These are phyloP conservation scores for Platerodrilus igneus DNA, from an alignment of 2,888 invertebrate genomes.

Conservation along the genomic window DNA sequence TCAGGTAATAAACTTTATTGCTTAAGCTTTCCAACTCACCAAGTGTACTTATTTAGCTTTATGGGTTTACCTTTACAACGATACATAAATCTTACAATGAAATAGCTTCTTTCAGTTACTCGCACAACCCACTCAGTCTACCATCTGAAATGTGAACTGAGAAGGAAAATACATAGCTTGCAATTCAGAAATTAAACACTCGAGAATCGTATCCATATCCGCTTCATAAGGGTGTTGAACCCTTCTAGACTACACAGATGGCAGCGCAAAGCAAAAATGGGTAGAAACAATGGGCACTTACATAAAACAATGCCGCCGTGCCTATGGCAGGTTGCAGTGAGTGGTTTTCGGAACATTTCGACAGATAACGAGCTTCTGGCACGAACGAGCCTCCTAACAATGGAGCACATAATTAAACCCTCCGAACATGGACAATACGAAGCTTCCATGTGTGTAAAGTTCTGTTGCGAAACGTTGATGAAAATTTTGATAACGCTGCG, in stretches of 20 bases:
- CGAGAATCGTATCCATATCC: constrained; percentile 15
- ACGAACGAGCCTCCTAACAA: constrained; percentile 28
- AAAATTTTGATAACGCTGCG: no score
- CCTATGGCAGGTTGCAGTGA: constrained; percentile 26
- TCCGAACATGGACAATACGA: constrained; percentile 15
- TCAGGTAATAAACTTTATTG: no score
- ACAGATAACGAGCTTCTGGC: constrained; percentile 34
- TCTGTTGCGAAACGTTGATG: no score
- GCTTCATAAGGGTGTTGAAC: constrained; percentile 19
- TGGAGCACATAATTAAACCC: constrained; percentile 27
- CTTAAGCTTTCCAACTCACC: no score
- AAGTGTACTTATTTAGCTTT: no score
- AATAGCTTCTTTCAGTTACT: no score
- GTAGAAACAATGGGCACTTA: constrained; percentile 29
- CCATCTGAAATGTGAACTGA: no score
- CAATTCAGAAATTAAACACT: constrained; percentile 20
- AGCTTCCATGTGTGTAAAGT: no score
- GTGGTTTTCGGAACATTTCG: constrained; percentile 34
- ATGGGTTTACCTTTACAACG: no score
- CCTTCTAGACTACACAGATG: constrained; percentile 18
- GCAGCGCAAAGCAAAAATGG: constrained; percentile 23
- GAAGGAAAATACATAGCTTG: no score
- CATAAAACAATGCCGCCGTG: constrained; percentile 32
- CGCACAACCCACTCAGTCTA: no score
- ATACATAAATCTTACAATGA: no score